These are phyloP conservation scores for Tachina fera DNA, from an alignment of 2,888 invertebrate genomes.

Conservation along the genomic window DNA sequence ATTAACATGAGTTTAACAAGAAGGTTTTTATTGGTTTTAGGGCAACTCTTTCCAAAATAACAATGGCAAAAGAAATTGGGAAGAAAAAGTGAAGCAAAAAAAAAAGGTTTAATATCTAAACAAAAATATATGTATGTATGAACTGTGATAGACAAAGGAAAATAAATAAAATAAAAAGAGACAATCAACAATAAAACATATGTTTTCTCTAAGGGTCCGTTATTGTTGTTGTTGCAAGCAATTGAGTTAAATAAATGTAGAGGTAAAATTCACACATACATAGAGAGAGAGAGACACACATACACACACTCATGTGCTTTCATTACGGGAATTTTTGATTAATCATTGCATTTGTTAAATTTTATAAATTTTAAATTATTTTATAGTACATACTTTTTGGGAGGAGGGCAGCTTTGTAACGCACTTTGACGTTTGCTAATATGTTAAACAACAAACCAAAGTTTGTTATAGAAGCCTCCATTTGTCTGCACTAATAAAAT, in stretches of 20 bases:
- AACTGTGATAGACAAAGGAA: not conserved
- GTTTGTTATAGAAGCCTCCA: too few species aligned
- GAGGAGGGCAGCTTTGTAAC: too few species aligned
- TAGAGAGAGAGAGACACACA: not conserved
- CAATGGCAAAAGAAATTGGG: not conserved
- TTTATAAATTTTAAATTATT: too few species aligned
- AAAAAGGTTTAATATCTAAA: constrained; percentile 13
- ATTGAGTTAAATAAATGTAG: constrained; percentile 14
- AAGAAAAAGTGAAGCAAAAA: too few species aligned
- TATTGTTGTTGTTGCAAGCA: constrained; percentile 27
- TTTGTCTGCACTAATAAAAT: too few species aligned
- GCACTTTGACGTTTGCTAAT: too few species aligned
- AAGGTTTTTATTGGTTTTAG: constrained; percentile 32
- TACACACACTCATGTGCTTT: not conserved
- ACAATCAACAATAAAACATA: constrained; percentile 53
- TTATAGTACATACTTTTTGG: too few species aligned
- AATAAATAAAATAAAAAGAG: constrained; percentile 1
- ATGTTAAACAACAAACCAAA: too few species aligned
- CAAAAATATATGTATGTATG: not conserved
- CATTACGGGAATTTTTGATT: constrained; percentile 12
- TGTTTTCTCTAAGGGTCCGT: constrained; percentile 62
- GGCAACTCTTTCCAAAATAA: constrained; percentile 24
- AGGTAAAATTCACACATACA: not conserved
- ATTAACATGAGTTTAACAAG: constrained; percentile 54
- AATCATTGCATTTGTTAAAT: too few species aligned